phyloP scores from a whole-genome alignment of 2,113 vertebrate species.

The Salvelinus namaycush region DNA sequence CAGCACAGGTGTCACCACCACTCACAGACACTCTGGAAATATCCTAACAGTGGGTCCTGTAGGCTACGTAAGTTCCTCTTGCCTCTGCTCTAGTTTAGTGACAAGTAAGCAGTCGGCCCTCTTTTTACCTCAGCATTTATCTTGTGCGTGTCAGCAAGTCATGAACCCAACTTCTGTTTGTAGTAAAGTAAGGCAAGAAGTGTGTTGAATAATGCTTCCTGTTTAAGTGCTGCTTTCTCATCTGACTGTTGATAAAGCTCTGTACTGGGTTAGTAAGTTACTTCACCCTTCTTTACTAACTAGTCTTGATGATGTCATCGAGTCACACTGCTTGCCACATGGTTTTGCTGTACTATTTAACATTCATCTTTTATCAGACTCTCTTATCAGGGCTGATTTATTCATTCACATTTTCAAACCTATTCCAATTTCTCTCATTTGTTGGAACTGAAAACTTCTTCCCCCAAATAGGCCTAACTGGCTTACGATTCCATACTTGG shows the following conservation, averaged over 20 bases:
- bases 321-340: background rate
- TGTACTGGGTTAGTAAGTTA: constrained; percentile 31
- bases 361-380: too few species aligned
- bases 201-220: constrained; percentile 39
- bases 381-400: too few species aligned
- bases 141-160: constrained; percentile 12
- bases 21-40: background rate
- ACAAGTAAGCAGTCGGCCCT: background rate
- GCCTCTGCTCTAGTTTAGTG: too few species aligned
- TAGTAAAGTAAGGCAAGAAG: constrained; percentile 36
- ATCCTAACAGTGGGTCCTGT: background rate
- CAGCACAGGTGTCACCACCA: background rate
- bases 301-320: background rate
- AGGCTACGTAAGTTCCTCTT: too few species aligned
- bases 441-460: too few species aligned
- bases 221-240: constrained; percentile 1
- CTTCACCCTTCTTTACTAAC: constrained; percentile 26
- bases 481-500: too few species aligned
- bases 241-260: constrained; percentile 37
- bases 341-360: too few species aligned
- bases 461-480: too few species aligned
- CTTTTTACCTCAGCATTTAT: background rate
- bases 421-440: too few species aligned
- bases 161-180: constrained; percentile 17
- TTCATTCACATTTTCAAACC: too few species aligned